phyloP scores from a whole-genome alignment of 2,797 vertebrate species.

The Mico argentatus region DNA sequence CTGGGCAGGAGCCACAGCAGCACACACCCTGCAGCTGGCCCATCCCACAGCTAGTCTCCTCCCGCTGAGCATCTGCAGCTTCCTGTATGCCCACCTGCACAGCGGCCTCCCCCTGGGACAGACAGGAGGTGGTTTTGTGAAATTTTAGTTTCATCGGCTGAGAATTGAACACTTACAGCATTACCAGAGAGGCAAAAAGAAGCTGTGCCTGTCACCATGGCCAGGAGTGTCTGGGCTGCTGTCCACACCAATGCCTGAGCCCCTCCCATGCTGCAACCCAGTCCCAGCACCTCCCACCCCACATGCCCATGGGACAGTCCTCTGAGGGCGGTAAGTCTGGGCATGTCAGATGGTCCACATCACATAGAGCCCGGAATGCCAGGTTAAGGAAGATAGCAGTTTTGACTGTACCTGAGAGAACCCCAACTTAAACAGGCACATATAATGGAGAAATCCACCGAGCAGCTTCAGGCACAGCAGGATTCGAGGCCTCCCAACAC shows the following conservation, averaged over 20 bases:
- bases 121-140: constrained; percentile 54
- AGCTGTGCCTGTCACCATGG: constrained; percentile 51
- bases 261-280: neutral
- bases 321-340: neutral
- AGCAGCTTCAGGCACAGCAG: neutral
- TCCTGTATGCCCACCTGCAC: accelerated
- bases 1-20: neutral
- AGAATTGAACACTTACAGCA: constrained; percentile 67
- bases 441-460: neutral
- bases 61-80: neutral
- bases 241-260: neutral
- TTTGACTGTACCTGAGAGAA: neutral
- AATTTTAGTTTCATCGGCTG: constrained; percentile 64
- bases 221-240: neutral
- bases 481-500: neutral
- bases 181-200: constrained; percentile 58
- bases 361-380: neutral
- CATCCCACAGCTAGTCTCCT: neutral
- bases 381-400: neutral
- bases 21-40: neutral
- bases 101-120: neutral
- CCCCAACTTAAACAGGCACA: neutral
- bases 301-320: accelerated
- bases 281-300: neutral
- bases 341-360: neutral